phyloP scores from a whole-genome alignment of 2,888 invertebrate genomes.

The Pandemis cinnamomeana region DNA sequence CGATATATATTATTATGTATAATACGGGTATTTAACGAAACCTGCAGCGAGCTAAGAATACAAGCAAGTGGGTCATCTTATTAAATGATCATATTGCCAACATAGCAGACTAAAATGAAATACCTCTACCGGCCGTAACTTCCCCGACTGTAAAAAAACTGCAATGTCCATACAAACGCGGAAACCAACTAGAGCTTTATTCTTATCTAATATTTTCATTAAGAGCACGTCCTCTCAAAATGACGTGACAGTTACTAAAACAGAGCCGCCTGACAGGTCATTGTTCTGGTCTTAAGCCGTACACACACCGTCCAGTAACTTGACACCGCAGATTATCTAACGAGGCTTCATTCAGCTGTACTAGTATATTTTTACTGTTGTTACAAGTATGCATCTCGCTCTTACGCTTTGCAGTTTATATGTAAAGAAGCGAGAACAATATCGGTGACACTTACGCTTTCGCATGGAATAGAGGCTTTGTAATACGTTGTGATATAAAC shows the following conservation, averaged over 20 bases:
- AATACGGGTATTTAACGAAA: too few relatives aligned
- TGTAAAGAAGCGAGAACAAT: neutral
- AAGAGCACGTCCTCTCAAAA: slow-evolving; percentile 4
- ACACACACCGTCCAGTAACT: slow-evolving; percentile 7
- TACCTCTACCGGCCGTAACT: too few relatives aligned
- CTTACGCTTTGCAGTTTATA: neutral
- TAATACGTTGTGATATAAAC: slow-evolving; percentile 15
- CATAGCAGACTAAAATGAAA: too few relatives aligned
- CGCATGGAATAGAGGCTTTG: neutral
- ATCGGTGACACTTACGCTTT: neutral
- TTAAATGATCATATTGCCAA: too few relatives aligned
- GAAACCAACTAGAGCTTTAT: neutral
- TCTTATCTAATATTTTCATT: neutral
- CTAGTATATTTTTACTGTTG: neutral
- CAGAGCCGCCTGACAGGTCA: slow-evolving; percentile 12
- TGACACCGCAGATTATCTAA: slow-evolving; percentile 24
- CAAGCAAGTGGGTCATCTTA: too few relatives aligned
- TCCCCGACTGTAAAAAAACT: too few relatives aligned
- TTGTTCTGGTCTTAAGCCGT: slow-evolving; percentile 16
- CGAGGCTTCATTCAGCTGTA: neutral
- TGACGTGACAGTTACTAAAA: slow-evolving; percentile 13
- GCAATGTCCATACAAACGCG: neutral
- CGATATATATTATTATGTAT: too few relatives aligned
- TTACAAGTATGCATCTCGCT: neutral
- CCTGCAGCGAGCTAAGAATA: too few relatives aligned